Conservation (phyloP, 2,797 vertebrate species). For the Lacerta viridis region DNA sequence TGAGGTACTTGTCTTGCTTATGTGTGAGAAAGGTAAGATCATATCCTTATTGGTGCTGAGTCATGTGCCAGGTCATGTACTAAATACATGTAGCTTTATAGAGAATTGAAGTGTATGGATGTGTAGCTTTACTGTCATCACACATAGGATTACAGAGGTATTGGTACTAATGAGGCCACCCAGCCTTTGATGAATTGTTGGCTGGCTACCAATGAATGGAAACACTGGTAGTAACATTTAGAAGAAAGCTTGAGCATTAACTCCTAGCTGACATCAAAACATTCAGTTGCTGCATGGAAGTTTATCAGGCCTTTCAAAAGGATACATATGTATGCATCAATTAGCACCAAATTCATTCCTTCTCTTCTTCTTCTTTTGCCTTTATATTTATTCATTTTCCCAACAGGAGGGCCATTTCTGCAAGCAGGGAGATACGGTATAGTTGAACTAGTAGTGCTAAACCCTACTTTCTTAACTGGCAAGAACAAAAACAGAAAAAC, state of each 20-base stretch:
- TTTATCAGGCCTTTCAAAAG: conserved; percentile 36
- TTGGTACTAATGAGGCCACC: conserved; percentile 48
- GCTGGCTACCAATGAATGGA: conserved; percentile 34
- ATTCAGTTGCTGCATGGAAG: conserved; percentile 55
- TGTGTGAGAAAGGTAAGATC: not conserved
- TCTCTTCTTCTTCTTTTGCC: conserved; percentile 33
- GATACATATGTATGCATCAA: conserved; percentile 28
- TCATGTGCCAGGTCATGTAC: conserved; percentile 25
- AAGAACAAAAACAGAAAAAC: conserved; percentile 28
- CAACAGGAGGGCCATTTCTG: conserved; percentile 26
- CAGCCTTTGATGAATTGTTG: conserved; percentile 60
- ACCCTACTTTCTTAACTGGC: conserved; percentile 11
- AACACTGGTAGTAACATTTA: conserved; percentile 62
- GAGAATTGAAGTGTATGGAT: conserved; percentile 52
- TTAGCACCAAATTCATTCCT: conserved; percentile 35
- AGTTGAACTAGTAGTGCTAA: not conserved
- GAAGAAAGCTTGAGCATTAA: conserved; percentile 72
- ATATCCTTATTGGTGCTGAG: not conserved
- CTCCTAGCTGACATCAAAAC: conserved; percentile 50
- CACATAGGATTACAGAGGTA: conserved; percentile 42
- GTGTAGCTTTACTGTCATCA: conserved; percentile 42
- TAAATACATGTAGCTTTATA: conserved; percentile 46
- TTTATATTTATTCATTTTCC: conserved; percentile 47
- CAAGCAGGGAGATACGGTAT: not conserved
- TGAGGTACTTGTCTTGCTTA: not conserved